phyloP scores from a whole-genome alignment of 2,888 invertebrate genomes.

The Parnassius smintheus region DNA sequence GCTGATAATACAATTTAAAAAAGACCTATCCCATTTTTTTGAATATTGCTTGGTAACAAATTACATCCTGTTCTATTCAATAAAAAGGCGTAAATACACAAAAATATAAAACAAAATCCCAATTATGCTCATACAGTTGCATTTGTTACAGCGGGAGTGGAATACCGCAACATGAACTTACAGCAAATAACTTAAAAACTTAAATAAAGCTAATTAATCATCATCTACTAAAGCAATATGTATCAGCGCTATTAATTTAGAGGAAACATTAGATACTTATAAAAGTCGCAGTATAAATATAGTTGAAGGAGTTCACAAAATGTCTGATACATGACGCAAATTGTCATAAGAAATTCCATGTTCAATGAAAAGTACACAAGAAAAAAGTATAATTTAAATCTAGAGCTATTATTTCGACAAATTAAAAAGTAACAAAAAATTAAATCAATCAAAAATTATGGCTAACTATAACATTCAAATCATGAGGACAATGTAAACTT shows the following conservation, averaged over 20 bases:
- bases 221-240: constrained; percentile 66
- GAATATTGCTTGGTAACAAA: constrained; percentile 81
- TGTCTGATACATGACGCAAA: constrained; percentile 58
- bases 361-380: constrained; percentile 35
- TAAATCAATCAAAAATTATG: constrained; percentile 70
- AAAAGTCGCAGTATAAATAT: constrained; percentile 43
- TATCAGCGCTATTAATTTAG: constrained; percentile 58
- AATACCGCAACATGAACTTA: constrained; percentile 43
- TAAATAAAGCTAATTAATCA: constrained; percentile 73
- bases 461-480: constrained; percentile 61
- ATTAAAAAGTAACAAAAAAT: constrained; percentile 65
- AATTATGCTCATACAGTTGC: constrained; percentile 55
- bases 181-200: constrained; percentile 73
- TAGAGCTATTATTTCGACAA: constrained; percentile 72
- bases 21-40: constrained; percentile 73
- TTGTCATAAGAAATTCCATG: constrained; percentile 39
- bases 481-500: constrained; percentile 64
- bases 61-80: constrained; percentile 76
- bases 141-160: constrained; percentile 28
- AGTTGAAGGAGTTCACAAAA: constrained; percentile 43
- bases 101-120: constrained; percentile 67
- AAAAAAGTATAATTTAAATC: constrained; percentile 62
- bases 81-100: constrained; percentile 73
- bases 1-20: constrained; percentile 80
- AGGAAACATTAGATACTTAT: constrained; percentile 38